Evolutionary conservation across 2,113 vertebrate genomes (phyloP).

Genomic region (Neofelis nebulosa): DNA sequence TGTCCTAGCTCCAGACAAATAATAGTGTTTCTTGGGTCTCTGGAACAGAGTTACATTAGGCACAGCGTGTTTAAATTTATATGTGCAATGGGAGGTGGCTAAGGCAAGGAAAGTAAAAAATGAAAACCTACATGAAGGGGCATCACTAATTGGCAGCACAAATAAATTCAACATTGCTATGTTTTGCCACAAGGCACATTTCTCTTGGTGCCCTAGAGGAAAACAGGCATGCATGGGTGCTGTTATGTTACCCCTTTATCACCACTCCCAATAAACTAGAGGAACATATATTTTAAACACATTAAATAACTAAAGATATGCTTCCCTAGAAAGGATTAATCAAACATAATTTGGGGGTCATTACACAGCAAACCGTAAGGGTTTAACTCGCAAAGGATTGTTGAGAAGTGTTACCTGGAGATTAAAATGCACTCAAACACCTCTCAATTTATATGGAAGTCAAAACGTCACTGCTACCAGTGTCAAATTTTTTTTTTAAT

Average conservation of each 20-base stretch:
- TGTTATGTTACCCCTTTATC: background rate
- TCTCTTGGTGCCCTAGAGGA: background rate
- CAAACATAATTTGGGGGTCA: background rate
- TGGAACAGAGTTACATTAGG: background rate
- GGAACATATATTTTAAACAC: background rate
- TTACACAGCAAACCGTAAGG: background rate
- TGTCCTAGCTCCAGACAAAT: background rate
- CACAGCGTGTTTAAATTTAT: background rate
- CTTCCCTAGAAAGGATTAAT: background rate
- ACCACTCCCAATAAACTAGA: background rate
- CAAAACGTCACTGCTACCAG: background rate
- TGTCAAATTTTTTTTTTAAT: background rate
- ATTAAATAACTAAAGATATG: background rate
- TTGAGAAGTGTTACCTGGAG: background rate
- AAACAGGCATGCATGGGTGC: background rate
- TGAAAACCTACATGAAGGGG: background rate
- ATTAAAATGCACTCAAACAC: background rate
- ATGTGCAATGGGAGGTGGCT: background rate
- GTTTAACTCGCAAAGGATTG: background rate
- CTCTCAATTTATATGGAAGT: slow-evolving; percentile 12
- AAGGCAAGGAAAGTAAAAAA: background rate
- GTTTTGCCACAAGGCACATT: background rate
- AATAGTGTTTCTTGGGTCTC: background rate
- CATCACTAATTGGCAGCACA: background rate
- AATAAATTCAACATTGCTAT: background rate